phyloP scores from a whole-genome alignment of 2,797 vertebrate species.

The Otus scops region DNA sequence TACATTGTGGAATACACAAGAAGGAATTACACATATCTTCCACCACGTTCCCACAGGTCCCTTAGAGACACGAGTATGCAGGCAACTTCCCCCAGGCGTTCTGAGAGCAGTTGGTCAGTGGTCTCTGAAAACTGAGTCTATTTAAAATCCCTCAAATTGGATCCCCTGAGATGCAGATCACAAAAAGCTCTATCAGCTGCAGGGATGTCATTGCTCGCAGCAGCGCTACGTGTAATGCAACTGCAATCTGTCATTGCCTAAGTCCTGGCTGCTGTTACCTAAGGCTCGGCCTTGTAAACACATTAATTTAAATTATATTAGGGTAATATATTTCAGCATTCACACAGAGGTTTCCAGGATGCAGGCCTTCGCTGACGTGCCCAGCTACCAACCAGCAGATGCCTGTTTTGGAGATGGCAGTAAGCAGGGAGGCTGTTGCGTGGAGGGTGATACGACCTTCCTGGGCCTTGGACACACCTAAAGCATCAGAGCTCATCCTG shows the following conservation, averaged over 20 bases:
- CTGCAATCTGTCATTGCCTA: neutral
- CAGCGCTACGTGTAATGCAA: accelerated
- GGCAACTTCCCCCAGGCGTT: neutral
- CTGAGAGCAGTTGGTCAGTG: neutral
- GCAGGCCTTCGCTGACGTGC: neutral
- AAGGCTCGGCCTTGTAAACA: neutral
- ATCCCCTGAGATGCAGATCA: neutral
- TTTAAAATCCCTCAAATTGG: neutral
- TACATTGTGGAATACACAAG: neutral
- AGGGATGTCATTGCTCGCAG: neutral
- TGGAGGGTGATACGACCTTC: accelerated
- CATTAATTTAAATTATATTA: accelerated
- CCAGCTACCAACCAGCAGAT: neutral
- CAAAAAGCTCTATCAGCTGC: neutral
- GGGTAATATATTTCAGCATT: accelerated
- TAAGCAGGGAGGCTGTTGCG: neutral
- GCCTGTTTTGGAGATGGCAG: neutral
- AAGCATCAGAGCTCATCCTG: neutral
- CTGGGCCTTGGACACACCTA: accelerated
- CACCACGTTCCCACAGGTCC: neutral
- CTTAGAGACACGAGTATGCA: neutral
- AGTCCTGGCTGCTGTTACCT: neutral
- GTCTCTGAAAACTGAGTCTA: neutral
- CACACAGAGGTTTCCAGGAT: neutral
- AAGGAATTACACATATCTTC: neutral